Evolutionary conservation across 2,888 invertebrate species (phyloP), one percentile per base, ranked within the genome.

Genomic region (Chaetogeoica ovagalla): DNA sequence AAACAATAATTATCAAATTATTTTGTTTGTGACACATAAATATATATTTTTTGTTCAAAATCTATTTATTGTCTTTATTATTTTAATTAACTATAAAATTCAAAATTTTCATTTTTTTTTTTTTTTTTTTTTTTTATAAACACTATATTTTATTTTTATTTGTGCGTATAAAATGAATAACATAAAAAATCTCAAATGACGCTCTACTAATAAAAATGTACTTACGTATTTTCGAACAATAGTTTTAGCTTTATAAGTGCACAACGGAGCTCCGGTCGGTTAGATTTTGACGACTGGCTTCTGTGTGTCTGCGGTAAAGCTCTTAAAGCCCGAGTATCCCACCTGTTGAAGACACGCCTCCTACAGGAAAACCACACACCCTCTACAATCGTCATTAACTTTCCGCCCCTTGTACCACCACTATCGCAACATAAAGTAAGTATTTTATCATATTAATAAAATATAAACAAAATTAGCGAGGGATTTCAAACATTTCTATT

Each of bases 301-400:
- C 79, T 70, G 71, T 43, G 57, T 79, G 71, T 79, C 79, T 65
- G 79, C 55, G 71, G 71, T 37, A 77, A 79, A 71, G 75, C 79
- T 79, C 79, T 79, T 79, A 71, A 79, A 79, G 71, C 79, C 71
- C 71, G 55, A 79, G 55, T 71, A 71, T 65, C 8, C 71, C 79
- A 79, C 79, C 79, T 79, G 79, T 79, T 79, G 79, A 79, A 71
- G 79, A 79, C 79, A 79, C 79, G 79, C 79, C 79, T 71, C 21
- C 57, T 17, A 5, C n/a, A 57, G 62, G 63, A 73, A 65, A 66
- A 55, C 62, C 62, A 62, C 39, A 60, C 70, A 79, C 79, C 79
- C 79, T 55, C 62, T 21, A 37, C 60, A 66, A 21, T 48, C 39
- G 43, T 71, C 70, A 71, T 70, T 79, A 79, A 62, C 69, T 77